A percentile compares a stretch with the other conserved stretches of the same genome.
Conservation (phyloP, 2,113 vertebrate species). For the Harpagus bidentatus region DNA sequence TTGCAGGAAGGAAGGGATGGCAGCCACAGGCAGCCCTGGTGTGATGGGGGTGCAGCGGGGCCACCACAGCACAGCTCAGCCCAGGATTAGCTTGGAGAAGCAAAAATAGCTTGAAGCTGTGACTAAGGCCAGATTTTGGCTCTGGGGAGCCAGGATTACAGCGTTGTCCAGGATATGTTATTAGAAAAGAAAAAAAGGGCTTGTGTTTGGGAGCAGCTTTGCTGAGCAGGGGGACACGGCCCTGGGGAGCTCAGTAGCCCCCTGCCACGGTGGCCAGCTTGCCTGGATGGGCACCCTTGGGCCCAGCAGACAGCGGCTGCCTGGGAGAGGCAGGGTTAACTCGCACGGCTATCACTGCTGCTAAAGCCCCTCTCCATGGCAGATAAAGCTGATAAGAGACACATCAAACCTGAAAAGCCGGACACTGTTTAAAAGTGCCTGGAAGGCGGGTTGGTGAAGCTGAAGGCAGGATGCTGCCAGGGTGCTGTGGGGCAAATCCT, state of each 20-base stretch:
- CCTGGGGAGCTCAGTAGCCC: background rate
- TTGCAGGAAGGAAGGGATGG: background rate
- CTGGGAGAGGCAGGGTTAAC: conserved; percentile 4
- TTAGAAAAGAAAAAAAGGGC: conserved; percentile 32
- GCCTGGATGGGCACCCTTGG: accelerated
- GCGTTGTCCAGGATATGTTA: conserved; percentile 18
- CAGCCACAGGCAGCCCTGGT: background rate
- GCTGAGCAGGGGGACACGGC: background rate
- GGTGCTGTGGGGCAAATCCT: background rate
- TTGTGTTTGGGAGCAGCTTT: background rate
- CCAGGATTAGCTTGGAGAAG: conserved; percentile 37
- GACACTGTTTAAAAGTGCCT: conserved; percentile 12
- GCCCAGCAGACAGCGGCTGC: accelerated
- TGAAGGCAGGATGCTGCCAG: background rate
- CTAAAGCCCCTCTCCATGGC: conserved; percentile 48
- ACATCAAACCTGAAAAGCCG: background rate
- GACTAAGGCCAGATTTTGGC: conserved; percentile 63
- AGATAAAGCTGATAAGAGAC: conserved; percentile 48
- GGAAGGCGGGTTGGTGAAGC: background rate
- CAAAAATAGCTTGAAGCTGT: conserved; percentile 61
- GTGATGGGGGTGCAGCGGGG: background rate
- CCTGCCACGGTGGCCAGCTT: background rate
- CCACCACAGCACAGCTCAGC: conserved; percentile 31
- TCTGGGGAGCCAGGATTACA: conserved; percentile 29
- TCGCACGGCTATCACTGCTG: background rate